Evolutionary conservation across 2,113 vertebrate species (phyloP).

Genomic region (mouse (Mus musculus)): GRCm39 chr17:85958001-85958500

Average conservation of each 20-base stretch:
- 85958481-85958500: background rate
- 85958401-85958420: background rate
- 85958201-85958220: background rate
- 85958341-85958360: background rate
- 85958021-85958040: no score
- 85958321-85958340: background rate
- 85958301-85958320: background rate
- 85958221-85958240: background rate
- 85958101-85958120: background rate
- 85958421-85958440: fast-evolving
- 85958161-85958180: fast-evolving
- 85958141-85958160: background rate
- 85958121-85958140: background rate
- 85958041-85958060: background rate
- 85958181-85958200: background rate
- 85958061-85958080: background rate
- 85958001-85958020: background rate
- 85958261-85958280: background rate
- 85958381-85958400: background rate
- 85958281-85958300: background rate
- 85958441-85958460: background rate
- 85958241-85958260: background rate
- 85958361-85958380: background rate
- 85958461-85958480: background rate
- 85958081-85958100: background rate